phyloP scores from a whole-genome alignment of 2,113 vertebrate genomes.

The Python bivittatus region DNA sequence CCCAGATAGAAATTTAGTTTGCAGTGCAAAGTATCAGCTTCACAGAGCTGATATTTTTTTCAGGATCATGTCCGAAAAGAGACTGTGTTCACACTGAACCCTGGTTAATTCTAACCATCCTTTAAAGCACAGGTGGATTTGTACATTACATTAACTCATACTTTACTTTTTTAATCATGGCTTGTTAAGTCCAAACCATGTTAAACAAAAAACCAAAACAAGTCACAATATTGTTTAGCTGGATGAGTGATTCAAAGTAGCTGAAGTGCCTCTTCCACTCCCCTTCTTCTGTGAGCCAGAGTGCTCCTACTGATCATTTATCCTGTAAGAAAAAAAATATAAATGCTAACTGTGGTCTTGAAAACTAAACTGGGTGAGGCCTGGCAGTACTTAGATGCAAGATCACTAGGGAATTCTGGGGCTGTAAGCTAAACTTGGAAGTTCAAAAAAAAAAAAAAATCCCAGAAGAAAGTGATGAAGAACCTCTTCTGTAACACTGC shows the following conservation, averaged over 20 bases:
- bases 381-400: not conserved
- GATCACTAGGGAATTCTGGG: not conserved
- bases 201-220: not conserved
- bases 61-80: too few relatives aligned
- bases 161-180: not conserved
- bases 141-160: not conserved
- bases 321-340: not conserved
- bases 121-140: not conserved
- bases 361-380: not conserved
- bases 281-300: not conserved
- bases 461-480: not conserved
- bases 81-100: too few relatives aligned
- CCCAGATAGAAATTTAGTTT: not conserved
- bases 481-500: not conserved
- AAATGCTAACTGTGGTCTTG: not conserved
- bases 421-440: not conserved
- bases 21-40: not conserved
- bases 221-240: not conserved
- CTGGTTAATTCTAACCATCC: not conserved
- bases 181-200: not conserved
- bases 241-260: not conserved
- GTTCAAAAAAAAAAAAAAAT: not conserved
- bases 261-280: not conserved
- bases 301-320: not conserved
- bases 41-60: too few relatives aligned